Evolutionary conservation across 2,113 vertebrate genomes (phyloP), one percentile per base, ranked within the genome.

Genomic region (Engystomops pustulosus): DNA sequence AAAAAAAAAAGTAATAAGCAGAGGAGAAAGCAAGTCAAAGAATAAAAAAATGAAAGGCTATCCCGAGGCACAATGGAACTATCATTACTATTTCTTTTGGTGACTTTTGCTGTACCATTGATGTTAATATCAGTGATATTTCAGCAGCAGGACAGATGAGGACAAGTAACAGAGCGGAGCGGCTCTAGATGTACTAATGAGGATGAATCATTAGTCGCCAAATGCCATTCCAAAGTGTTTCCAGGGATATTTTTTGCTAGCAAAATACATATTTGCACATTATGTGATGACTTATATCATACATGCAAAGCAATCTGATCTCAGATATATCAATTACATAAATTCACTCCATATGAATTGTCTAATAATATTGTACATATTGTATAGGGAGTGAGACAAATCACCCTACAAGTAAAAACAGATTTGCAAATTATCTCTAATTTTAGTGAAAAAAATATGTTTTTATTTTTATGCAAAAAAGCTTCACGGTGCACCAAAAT

Each of bases 191-290:
- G 20, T 70, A 70, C 36, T 70, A 70, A 44, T 70, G 36, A 70
- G 36, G 68, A 70, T 44, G 68, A 70, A 70, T 70, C 62, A 67
- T 20, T 67, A 67, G 32, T 34, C 30, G n/a, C 32, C 30, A 67
- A 67, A 67, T 67, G 62, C 62, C 62, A 20, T 9, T 67, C 62
- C 62, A 36, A 20, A 67, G 34, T 0, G 14, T 62, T 62, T 62
- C 58, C 58, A 62, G 58, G 58, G 23, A 62, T 30, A 20, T 67
- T 67, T 20, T 9, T 25, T 20, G 15, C 30, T 36, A 9, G 18
- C 17, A 18, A 36, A 15, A 67, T 20, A 67, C 30, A 67, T 34
- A 34, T 34, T 11, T 20, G 58, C 25, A 62, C 27, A 32, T 30
- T 32, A 30, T 62, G 14, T 62, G 25, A 14, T 15, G 25, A 14